Base-by-base conservation (phyloP, 2,888 invertebrate genomes). In the Aporophyla lueneburgensis region DNA sequence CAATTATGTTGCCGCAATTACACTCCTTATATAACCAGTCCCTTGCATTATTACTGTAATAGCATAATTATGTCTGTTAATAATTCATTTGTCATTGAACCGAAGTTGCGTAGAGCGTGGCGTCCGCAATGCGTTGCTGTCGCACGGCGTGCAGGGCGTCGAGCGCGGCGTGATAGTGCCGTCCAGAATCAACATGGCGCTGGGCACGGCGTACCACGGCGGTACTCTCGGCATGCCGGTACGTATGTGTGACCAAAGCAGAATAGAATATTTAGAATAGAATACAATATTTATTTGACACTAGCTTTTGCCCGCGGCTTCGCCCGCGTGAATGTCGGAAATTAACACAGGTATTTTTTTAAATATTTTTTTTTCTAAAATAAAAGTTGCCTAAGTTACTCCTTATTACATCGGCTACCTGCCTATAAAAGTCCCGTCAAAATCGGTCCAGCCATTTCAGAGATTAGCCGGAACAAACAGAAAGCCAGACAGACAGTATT, bases 171-270 rank as follows among this genome's bases (percentile, higher is more conserved):
- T 95, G 16, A 93, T 97, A 49, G 94, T 96, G 43, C 95, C 97
- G 3, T 97, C 97, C 0, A 93, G 89, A 49, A 96, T 95, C 16
- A 94, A 96, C 81, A 93, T 94, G 91, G 97, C 95, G 1, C 85
- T 95, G 46, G 96, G 92, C 6, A 94, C 96, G 9, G 96, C 96
- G 16, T 97, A 96, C 85, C 97, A 97, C 75, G 96, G 96, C 2
- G 87, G 91, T 7, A 80, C 87, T 19, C 87, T 97, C 19, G 93
- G 93, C n/a, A 89, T 97, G 46, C 96, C 96, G 85, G 96, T 96
- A 88, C 82, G 72, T 84, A 83, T 49, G 9, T 1, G 3, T 4
- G 12, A 49, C 4, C n/a, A 33, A 33, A n/a, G n/a, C n/a, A n/a
- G n/a, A n/a, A n/a, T n/a, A n/a, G n/a, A n/a, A n/a, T n/a, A n/a